Evolutionary conservation across 2,888 invertebrate species (phyloP).

Genomic region (Troides helena): DNA sequence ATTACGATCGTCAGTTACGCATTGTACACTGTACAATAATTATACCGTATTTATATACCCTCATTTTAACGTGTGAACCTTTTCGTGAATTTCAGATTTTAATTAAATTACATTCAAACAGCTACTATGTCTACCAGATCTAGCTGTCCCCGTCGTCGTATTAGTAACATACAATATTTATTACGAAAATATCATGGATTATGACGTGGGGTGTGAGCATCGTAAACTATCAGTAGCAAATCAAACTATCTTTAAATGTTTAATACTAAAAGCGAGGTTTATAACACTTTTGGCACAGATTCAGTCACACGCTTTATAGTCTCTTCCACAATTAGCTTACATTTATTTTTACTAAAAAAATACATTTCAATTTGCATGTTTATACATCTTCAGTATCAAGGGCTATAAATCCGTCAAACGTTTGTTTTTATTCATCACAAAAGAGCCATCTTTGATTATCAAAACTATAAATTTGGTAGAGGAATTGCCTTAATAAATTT

Average conservation of each 20-base stretch:
- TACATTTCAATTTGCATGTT: background rate
- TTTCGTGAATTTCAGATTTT: no score
- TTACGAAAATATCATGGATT: background rate
- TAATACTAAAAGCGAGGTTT: background rate
- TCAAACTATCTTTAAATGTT: background rate
- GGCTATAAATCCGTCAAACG: background rate
- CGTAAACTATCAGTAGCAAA: background rate
- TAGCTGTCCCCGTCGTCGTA: no score
- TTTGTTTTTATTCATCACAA: background rate
- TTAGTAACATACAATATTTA: background rate
- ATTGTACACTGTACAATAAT: no score
- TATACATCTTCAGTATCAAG: background rate
- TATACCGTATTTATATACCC: no score
- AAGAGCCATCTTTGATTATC: no score
- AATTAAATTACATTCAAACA: no score
- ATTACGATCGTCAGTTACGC: no score
- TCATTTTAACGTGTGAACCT: no score
- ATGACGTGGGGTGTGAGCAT: background rate
- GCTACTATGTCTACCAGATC: no score
- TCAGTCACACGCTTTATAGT: conserved; percentile 4
- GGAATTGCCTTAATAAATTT: no score
- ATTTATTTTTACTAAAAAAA: background rate
- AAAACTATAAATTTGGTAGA: no score
- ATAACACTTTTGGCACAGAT: conserved; percentile 10
- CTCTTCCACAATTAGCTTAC: background rate